Percentiles rank a stretch among this genome's conserved stretches.
phyloP scores from a whole-genome alignment of 2,113 vertebrate species.

The Diadophis punctatus region DNA sequence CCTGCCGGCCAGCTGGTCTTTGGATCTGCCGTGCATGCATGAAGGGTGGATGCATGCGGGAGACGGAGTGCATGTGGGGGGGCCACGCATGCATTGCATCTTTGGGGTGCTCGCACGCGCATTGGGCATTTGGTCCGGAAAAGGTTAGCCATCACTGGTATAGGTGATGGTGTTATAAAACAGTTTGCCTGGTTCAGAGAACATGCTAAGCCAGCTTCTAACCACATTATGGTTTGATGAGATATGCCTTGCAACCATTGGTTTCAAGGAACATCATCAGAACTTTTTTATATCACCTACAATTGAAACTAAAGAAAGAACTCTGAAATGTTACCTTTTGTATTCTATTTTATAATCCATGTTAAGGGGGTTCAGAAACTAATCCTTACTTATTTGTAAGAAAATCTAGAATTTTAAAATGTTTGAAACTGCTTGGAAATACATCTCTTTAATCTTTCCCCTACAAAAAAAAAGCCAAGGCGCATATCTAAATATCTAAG shows the following conservation, averaged over 20 bases:
- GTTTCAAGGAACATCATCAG: neutral
- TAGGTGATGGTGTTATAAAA: neutral
- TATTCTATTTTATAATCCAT: neutral
- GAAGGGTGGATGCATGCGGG: no score
- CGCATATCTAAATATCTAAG: constrained; percentile 8
- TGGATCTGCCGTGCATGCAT: no score
- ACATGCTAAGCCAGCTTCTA: neutral
- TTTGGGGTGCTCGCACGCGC: no score
- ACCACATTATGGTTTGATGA: neutral
- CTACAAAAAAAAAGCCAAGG: neutral
- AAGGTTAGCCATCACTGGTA: no score
- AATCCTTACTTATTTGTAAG: neutral
- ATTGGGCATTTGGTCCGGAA: no score
- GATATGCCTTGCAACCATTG: neutral
- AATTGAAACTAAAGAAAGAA: neutral
- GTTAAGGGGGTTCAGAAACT: neutral
- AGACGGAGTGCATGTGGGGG: no score
- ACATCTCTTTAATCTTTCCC: constrained; percentile 7
- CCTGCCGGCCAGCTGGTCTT: no score
- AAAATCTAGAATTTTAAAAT: neutral
- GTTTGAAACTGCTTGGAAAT: constrained; percentile 7
- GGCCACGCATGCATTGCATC: no score
- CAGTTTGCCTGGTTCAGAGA: neutral
- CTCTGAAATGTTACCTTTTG: neutral
- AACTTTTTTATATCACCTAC: neutral